Conservation (phyloP, 2,888 invertebrate genomes). For the Himalopsyche anomala region DNA sequence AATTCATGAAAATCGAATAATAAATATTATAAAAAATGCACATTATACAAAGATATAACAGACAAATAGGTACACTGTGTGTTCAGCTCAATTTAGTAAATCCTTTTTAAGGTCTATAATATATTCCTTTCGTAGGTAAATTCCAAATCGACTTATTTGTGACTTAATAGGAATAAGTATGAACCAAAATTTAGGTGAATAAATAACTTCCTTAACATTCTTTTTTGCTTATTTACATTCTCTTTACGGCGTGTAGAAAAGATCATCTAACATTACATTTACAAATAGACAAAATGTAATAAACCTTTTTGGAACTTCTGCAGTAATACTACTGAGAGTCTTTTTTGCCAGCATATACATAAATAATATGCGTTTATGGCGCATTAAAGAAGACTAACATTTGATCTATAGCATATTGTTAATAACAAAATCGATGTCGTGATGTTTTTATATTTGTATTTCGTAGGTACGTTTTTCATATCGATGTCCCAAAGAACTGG, state of each 20-base stretch:
- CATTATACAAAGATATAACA: not conserved
- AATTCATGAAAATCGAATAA: not conserved
- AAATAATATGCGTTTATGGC: not conserved
- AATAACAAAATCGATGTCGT: constrained; percentile 55
- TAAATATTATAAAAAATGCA: not conserved
- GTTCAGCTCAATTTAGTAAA: constrained; percentile 40
- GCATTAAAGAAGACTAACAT: not conserved
- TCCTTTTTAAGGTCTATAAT: constrained; percentile 16
- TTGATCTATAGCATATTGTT: constrained; percentile 2
- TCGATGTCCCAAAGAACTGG: constrained; percentile 24
- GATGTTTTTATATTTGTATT: constrained; percentile 58
- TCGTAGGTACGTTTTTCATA: constrained; percentile 30
- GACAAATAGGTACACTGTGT: constrained; percentile 2
- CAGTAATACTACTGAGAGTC: not conserved
- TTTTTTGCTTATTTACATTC: constrained; percentile 20
- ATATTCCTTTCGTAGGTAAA: constrained; percentile 34
- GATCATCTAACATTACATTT: not conserved
- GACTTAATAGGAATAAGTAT: constrained; percentile 35
- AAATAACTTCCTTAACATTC: constrained; percentile 5
- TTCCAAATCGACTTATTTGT: constrained; percentile 40
- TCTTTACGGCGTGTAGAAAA: not conserved
- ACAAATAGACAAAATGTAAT: not conserved
- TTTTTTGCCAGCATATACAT: not conserved
- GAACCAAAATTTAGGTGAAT: constrained; percentile 35
- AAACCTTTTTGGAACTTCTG: not conserved